These are phyloP conservation scores for Ceratosolen fusciceps DNA, from an alignment of 1,140 invertebrate species.

Conservation along the genomic window DNA sequence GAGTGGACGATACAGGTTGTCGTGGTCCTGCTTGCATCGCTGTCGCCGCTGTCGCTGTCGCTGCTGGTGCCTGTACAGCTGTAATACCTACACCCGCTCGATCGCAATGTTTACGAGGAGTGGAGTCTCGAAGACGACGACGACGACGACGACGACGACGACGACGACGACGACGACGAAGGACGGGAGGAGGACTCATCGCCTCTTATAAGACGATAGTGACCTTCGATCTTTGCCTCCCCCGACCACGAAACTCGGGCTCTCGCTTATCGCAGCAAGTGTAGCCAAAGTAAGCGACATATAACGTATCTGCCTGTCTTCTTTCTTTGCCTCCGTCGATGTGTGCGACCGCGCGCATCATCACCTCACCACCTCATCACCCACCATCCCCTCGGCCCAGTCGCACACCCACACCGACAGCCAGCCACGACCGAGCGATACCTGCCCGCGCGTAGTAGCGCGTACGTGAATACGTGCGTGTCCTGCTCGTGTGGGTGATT, in stretches of 20 bases:
- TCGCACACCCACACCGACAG: too few species aligned
- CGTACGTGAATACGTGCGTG: too few species aligned
- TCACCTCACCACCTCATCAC: too few species aligned
- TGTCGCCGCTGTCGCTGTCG: neutral
- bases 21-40: neutral
- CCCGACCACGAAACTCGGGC: neutral
- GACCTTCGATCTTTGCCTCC: neutral
- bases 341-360: too few species aligned
- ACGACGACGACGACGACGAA: neutral
- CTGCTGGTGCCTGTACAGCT: constrained; percentile 2
- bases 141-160: neutral
- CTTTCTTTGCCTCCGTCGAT: too few species aligned
- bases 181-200: constrained; percentile 22
- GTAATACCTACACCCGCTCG: constrained; percentile 8
- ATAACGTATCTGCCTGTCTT: too few species aligned
- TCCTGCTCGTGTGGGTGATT: neutral
- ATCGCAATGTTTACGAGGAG: constrained; percentile 32
- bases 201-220: constrained; percentile 25
- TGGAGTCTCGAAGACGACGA: neutral
- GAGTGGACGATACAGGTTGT: constrained; percentile 15
- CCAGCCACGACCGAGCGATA: too few species aligned
- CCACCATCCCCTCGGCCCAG: neutral
- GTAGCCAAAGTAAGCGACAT: too few species aligned
- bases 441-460: too few species aligned
- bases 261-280: neutral